Conservation (phyloP, 1,140 invertebrate genomes). For the Polypedilum vanderplanki region DNA sequence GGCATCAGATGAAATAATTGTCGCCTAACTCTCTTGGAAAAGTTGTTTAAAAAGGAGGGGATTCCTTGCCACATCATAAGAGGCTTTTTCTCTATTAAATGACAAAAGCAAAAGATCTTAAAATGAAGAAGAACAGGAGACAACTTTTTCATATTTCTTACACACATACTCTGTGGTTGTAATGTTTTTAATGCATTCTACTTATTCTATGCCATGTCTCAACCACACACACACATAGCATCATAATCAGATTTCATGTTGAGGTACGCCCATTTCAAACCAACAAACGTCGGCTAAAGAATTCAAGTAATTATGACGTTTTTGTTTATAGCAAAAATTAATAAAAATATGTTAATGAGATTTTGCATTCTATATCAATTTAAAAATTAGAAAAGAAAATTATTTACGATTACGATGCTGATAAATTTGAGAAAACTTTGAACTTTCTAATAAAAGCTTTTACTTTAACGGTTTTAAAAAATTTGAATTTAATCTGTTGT, state of each 20-base stretch:
- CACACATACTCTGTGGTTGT: neutral
- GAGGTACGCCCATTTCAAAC: neutral
- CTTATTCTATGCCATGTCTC: neutral
- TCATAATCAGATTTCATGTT: slow-evolving; percentile 7
- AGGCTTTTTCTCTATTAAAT: neutral
- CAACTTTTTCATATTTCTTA: neutral
- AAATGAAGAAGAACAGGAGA: neutral
- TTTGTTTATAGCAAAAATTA: no score
- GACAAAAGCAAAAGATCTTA: no score
- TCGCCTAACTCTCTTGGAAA: neutral
- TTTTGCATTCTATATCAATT: no score
- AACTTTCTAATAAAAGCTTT: no score
- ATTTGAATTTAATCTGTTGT: no score
- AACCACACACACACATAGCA: neutral
- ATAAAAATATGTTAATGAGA: no score
- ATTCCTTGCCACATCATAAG: neutral
- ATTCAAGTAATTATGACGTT: no score
- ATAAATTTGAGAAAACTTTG: no score
- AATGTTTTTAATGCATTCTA: neutral
- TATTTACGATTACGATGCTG: no score
- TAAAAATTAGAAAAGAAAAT: no score
- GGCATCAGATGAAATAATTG: slow-evolving; percentile 4
- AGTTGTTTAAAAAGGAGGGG: neutral
- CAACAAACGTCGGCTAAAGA: no score
- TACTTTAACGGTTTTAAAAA: no score